These are phyloP conservation scores for Cathartes aura DNA, from an alignment of 2,113 vertebrate species.

Conservation along the genomic window DNA sequence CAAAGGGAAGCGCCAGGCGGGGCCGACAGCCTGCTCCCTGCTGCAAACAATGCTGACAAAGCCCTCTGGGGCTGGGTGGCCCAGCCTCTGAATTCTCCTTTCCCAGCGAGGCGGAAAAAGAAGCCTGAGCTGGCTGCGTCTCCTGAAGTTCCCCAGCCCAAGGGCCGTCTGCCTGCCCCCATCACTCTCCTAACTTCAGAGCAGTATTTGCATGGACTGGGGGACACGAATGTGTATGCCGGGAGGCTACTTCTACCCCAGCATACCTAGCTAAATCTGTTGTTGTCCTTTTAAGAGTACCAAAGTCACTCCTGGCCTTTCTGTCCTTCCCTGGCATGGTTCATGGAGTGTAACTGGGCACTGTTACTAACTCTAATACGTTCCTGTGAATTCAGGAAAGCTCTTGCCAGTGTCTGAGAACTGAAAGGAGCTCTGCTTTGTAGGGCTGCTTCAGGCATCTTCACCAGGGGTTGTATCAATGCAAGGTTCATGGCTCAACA, in stretches of 20 bases:
- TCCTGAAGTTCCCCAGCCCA: background rate
- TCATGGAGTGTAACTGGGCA: rapidly evolving
- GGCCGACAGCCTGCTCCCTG: background rate
- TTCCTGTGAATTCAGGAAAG: background rate
- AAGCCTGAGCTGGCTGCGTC: background rate
- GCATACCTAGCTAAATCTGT: rapidly evolving
- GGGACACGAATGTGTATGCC: rapidly evolving
- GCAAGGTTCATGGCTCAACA: background rate
- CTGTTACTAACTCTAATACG: too few relatives aligned
- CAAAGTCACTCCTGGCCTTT: background rate
- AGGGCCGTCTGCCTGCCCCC: background rate
- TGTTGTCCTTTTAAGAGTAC: background rate
- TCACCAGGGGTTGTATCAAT: background rate
- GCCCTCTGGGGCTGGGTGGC: background rate
- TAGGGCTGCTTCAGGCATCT: background rate
- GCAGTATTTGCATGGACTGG: background rate
- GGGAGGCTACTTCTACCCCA: background rate
- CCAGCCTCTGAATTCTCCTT: background rate
- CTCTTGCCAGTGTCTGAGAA: background rate
- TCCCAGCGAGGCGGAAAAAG: background rate
- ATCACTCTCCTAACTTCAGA: background rate
- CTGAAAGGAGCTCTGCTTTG: background rate
- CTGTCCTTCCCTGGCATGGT: background rate
- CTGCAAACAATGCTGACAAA: background rate
- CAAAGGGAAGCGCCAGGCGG: background rate